These are phyloP conservation scores for Tetraodon nigroviridis DNA, from an alignment of 2,113 vertebrate genomes.

Conservation along the genomic window DNA sequence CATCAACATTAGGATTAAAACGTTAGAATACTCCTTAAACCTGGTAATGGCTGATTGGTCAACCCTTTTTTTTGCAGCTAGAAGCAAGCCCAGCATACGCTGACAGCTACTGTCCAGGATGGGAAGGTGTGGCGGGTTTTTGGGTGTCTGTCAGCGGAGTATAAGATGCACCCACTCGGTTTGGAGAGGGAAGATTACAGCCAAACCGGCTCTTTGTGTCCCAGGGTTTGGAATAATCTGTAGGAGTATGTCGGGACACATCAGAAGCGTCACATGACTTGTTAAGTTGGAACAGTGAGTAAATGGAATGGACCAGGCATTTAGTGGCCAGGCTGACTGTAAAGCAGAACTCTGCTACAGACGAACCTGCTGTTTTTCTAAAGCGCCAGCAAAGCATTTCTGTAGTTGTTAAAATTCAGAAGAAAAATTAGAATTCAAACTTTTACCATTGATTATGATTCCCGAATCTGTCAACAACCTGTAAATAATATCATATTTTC, in stretches of 20 bases:
- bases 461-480: no score
- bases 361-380: no score
- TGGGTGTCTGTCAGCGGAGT: conserved; percentile 19
- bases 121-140: conserved; percentile 29
- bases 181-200: conserved; percentile 34
- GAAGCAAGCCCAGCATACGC: neutral
- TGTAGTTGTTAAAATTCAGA: no score
- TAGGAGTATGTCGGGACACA: conserved; percentile 25
- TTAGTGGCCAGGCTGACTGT: no score
- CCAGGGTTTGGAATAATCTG: conserved; percentile 31
- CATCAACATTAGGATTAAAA: no score
- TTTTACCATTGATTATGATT: no score
- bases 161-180: conserved; percentile 15
- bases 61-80: conserved; percentile 18
- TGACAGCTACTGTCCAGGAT: conserved; percentile 9
- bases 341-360: no score
- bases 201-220: conserved; percentile 29
- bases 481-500: conserved; percentile 25
- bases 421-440: no score
- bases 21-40: neutral
- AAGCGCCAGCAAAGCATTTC: no score
- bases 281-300: neutral
- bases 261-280: conserved; percentile 14
- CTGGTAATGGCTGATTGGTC: neutral
- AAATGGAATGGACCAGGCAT: no score